Evolutionary conservation across 1,140 invertebrate genomes (phyloP).

Genomic region (Acyrthosiphon pisum): DNA sequence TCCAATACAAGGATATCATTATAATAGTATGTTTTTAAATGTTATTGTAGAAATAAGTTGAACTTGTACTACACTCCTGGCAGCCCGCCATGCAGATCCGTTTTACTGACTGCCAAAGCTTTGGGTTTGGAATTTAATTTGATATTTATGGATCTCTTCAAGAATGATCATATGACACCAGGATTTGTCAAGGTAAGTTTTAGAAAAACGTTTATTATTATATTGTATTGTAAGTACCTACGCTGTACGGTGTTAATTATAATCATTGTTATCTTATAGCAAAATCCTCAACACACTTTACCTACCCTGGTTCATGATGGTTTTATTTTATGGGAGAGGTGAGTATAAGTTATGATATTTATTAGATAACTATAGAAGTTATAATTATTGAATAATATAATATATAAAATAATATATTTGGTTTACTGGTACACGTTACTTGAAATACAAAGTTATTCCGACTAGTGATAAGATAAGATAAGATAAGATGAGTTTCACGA

Average conservation of each 20-base stretch:
- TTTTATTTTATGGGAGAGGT: conserved; percentile 72
- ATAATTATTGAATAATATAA: too few species aligned
- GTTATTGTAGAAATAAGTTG: conserved; percentile 59
- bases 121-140: conserved; percentile 76
- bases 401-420: background rate
- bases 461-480: background rate
- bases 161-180: conserved; percentile 74
- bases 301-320: conserved; percentile 72
- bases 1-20: background rate
- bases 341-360: conserved; percentile 59
- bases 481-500: too few species aligned
- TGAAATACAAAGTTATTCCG: background rate
- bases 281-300: conserved; percentile 73
- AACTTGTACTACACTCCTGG: conserved; percentile 73
- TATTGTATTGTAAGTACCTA: background rate
- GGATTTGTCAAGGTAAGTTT: conserved; percentile 77
- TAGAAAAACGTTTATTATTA: background rate
- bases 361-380: background rate
- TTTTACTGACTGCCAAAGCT: conserved; percentile 72
- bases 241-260: background rate
- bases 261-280: conserved; percentile 63
- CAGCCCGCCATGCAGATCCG: conserved; percentile 72
- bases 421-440: background rate
- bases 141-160: conserved; percentile 71
- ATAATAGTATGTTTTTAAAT: background rate